Evolutionary conservation across 2,888 invertebrate species (phyloP).

Genomic region (Napeogenes sylphis): DNA sequence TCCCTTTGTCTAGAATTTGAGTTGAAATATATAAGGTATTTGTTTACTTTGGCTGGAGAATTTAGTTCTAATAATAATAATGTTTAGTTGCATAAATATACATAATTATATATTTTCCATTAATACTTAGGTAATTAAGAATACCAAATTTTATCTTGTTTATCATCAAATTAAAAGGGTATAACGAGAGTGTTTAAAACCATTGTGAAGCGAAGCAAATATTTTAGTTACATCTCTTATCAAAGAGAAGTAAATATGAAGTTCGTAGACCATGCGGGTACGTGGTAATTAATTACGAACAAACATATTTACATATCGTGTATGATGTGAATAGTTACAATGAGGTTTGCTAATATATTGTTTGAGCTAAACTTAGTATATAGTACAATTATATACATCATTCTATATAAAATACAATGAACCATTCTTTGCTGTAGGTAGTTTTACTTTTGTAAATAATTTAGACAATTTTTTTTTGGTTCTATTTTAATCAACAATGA

Average conservation of each 20-base stretch:
- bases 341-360: neutral
- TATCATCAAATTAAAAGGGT: neutral
- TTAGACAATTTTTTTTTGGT: no score
- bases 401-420: no score
- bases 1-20: conserved; percentile 36
- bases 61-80: neutral
- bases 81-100: neutral
- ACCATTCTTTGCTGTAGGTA: no score
- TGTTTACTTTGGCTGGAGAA: neutral
- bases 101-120: neutral
- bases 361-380: neutral
- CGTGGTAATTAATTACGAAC: conserved; percentile 42
- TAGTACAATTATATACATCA: neutral
- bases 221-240: conserved; percentile 42
- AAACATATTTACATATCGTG: conserved; percentile 16
- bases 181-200: conserved; percentile 8
- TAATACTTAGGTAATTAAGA: no score
- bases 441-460: no score
- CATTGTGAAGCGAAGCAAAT: conserved; percentile 25
- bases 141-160: neutral
- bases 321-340: neutral
- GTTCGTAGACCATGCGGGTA: conserved; percentile 58
- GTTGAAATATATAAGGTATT: neutral
- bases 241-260: conserved; percentile 59
- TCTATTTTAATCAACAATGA: no score